Evolutionary conservation across 2,797 vertebrate genomes (phyloP).

Genomic region (Spea hammondii): DNA sequence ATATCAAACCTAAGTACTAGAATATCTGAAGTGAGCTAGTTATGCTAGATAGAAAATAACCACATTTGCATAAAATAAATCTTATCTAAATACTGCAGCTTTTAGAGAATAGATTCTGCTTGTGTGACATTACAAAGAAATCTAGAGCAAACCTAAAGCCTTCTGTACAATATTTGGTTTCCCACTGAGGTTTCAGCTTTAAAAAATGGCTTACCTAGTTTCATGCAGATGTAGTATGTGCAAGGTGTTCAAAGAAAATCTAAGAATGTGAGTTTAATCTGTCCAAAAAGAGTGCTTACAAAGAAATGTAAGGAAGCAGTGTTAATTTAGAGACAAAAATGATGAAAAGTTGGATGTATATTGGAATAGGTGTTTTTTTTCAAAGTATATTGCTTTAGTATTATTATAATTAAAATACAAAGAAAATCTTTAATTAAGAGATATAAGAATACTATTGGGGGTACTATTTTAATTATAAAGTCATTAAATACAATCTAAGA

Average conservation of each 20-base stretch:
- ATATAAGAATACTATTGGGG: too few relatives aligned
- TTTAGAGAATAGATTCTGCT: constrained; percentile 30
- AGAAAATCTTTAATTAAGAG: too few relatives aligned
- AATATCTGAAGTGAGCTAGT: constrained; percentile 42
- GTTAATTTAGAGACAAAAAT: too few relatives aligned
- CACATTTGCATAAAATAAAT: constrained; percentile 46
- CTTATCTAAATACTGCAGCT: constrained; percentile 42
- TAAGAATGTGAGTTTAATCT: background rate
- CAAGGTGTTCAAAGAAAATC: background rate
- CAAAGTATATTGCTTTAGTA: too few relatives aligned
- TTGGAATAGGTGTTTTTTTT: too few relatives aligned
- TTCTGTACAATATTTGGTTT: constrained; percentile 25
- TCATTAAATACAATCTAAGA: too few relatives aligned
- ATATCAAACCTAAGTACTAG: constrained; percentile 36
- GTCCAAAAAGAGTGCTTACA: background rate
- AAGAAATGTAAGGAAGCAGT: background rate
- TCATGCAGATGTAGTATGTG: background rate
- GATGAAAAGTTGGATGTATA: too few relatives aligned
- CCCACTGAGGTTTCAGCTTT: constrained; percentile 27
- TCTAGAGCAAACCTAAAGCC: constrained; percentile 24
- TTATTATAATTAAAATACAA: too few relatives aligned
- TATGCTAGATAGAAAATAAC: constrained; percentile 39
- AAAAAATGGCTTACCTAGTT: background rate
- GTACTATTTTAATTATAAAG: too few relatives aligned
- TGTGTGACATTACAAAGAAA: constrained; percentile 20